Base-by-base conservation (phyloP, 2,888 invertebrate genomes). In the Encarsia formosa region DNA sequence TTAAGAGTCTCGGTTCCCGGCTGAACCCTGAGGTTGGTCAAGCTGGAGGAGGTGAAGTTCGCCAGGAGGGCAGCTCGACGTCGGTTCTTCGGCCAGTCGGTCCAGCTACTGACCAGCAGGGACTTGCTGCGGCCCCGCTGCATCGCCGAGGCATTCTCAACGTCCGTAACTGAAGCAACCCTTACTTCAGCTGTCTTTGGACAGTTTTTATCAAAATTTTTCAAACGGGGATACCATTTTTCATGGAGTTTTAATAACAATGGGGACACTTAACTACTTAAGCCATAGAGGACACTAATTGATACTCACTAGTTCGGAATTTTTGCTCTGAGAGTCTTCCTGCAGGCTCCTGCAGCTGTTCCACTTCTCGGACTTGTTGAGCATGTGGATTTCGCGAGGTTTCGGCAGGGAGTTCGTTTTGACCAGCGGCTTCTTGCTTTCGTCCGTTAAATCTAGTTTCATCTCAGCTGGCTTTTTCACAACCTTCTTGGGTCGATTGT, bases 291-390 rank as follows among this genome's bases (percentile, higher is more conserved):
- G n/a, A n/a, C n/a, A n/a, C n/a, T n/a, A n/a, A n/a, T n/a, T n/a
- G 9, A 35, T 24, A 45, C 34, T 38, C 29, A 54, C 57, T 49
- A 54, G 15, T 20, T 49, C 35, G 15, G 47, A 9, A 31, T 13
- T 23, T 13, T 46, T 41, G 15, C 6, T 34, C 22, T 29, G 15
- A 23, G 39, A 44, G 1, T 57, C 60, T 24, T 65, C 65, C 45
- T 67, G 68, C 4, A 73, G 58, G 46, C 70, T 73, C 20, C 65
- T 57, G 31, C 71, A 60, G 57, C 73, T 73, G 40, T 65, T 65
- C 66, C 70, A 71, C 47, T 68, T 64, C 18, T 65, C 61, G 20
- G 57, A 48, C 37, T 60, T 49, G 16, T 60, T 61, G 5, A 57
- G 13, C 3, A 26, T 13, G 8, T 47, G 19, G 6, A 53, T 11